Evolutionary conservation across 2,797 vertebrate species (phyloP).

Genomic region (Pseudochaenichthys georgianus): DNA sequence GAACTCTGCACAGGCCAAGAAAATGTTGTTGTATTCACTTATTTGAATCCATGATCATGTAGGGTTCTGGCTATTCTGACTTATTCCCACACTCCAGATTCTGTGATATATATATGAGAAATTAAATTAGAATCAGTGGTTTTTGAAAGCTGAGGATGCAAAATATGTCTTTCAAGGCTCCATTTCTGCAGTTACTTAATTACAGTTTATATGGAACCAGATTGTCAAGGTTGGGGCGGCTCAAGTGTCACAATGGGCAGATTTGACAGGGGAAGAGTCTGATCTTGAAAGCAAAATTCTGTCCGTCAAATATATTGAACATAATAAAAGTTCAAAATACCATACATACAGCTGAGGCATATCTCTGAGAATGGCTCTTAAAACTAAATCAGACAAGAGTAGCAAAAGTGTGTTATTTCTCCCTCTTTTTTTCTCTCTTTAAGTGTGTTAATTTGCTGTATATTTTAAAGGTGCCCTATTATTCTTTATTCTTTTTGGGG

Average conservation of each 20-base stretch:
- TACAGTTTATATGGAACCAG: slow-evolving; percentile 10
- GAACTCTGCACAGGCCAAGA: background rate
- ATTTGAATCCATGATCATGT: slow-evolving; percentile 4
- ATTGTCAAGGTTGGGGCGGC: slow-evolving; percentile 26
- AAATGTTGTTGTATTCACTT: background rate
- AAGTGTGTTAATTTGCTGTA: background rate
- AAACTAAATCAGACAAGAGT: background rate
- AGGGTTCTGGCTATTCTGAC: slow-evolving; percentile 2
- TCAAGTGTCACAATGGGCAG: slow-evolving; percentile 31
- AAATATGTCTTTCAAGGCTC: slow-evolving; percentile 14
- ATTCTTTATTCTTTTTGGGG: too few relatives aligned
- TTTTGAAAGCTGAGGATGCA: slow-evolving; percentile 23
- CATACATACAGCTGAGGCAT: too few relatives aligned
- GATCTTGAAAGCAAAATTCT: slow-evolving; percentile 33
- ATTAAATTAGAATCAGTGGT: background rate
- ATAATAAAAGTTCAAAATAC: slow-evolving; percentile 43
- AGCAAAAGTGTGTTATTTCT: slow-evolving; percentile 29
- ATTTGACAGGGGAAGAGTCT: slow-evolving; percentile 30
- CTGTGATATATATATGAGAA: background rate
- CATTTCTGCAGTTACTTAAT: slow-evolving; percentile 15
- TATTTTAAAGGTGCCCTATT: too few relatives aligned
- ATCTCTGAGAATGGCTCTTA: too few relatives aligned
- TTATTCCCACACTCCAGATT: background rate
- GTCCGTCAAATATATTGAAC: slow-evolving; percentile 32
- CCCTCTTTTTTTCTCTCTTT: background rate